phyloP scores from a whole-genome alignment of 2,797 vertebrate genomes.

The Phalanger gymnotis region DNA sequence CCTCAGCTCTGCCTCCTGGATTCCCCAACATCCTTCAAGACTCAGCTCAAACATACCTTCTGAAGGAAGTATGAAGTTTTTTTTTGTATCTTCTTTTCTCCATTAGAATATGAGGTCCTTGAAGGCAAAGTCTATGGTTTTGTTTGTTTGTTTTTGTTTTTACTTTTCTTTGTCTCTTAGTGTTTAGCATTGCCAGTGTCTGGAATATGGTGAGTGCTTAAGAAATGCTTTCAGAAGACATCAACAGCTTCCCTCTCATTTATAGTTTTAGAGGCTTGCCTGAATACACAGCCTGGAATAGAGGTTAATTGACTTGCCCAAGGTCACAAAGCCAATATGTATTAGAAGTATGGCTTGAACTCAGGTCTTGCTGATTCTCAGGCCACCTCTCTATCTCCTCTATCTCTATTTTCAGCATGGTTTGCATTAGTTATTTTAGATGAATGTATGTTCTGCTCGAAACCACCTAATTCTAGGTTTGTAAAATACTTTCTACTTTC shows the following conservation, averaged over 20 bases:
- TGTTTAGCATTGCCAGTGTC: background rate
- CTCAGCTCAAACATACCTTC: background rate
- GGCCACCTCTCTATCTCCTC: background rate
- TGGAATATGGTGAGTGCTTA: background rate
- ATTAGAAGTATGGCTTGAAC: background rate
- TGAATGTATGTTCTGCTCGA: slow-evolving; percentile 27
- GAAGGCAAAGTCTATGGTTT: background rate
- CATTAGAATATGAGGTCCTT: background rate
- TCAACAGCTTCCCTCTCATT: background rate
- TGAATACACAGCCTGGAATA: background rate
- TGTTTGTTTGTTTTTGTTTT: background rate
- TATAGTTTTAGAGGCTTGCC: background rate
- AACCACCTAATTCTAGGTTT: slow-evolving; percentile 51
- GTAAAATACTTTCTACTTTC: background rate
- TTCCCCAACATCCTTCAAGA: background rate
- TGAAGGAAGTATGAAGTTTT: background rate
- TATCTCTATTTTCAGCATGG: slow-evolving; percentile 53
- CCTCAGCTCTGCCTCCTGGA: background rate
- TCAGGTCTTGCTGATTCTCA: background rate
- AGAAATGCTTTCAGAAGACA: background rate
- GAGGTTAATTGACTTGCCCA: background rate
- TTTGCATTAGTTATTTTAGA: slow-evolving; percentile 63
- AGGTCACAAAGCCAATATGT: background rate
- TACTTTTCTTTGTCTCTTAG: background rate
- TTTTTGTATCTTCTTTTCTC: background rate